Percentiles rank a stretch among this genome's conserved stretches.
Evolutionary conservation across 2,888 invertebrate genomes (phyloP).

Genomic region (Sinhomidia bicolor): DNA sequence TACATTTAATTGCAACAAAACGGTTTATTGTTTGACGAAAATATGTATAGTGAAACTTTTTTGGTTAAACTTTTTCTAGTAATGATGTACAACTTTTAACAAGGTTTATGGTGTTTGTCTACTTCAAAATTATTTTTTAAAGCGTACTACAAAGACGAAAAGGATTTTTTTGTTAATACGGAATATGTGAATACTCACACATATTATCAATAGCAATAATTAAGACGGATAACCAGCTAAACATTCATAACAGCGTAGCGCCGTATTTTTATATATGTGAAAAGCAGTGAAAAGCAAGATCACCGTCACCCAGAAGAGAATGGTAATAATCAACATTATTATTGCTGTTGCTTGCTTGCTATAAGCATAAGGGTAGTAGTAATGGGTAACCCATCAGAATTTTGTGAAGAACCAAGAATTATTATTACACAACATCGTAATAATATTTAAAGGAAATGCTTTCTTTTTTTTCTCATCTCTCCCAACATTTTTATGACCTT

Average conservation of each 20-base stretch:
- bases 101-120: not conserved
- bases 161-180: no score
- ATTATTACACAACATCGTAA: slow-evolving; percentile 31
- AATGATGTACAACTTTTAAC: not conserved
- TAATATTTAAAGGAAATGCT: slow-evolving; percentile 59
- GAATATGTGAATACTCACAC: no score
- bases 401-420: not conserved
- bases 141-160: no score
- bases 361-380: slow-evolving; percentile 24
- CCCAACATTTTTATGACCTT: slow-evolving; percentile 76
- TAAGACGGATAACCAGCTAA: no score
- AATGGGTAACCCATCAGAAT: slow-evolving; percentile 31
- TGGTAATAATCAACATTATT: no score
- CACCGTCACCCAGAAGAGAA: no score
- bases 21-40: not conserved
- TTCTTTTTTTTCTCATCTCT: slow-evolving; percentile 53
- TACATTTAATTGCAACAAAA: slow-evolving; percentile 1
- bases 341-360: not conserved
- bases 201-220: no score
- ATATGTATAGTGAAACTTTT: no score
- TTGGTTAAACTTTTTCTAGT: not conserved
- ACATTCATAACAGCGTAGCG: no score
- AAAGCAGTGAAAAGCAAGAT: no score
- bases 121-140: not conserved
- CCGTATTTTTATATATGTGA: no score